A percentile compares a stretch with the other conserved stretches of the same genome.
Conservation (phyloP, 2,797 vertebrate species). For the Trematomus bernacchii region DNA sequence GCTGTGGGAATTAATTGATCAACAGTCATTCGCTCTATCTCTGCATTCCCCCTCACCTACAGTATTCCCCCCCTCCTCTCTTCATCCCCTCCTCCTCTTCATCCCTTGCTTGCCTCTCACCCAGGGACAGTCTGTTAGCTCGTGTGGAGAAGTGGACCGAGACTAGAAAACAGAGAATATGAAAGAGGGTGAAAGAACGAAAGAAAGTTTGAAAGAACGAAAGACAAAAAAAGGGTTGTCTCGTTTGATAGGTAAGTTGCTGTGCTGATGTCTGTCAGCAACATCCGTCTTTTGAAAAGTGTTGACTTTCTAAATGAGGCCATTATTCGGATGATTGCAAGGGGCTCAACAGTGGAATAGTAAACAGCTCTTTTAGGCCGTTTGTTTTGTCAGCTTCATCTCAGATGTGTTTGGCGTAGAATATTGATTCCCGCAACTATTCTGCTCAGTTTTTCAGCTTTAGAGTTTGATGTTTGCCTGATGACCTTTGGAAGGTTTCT, state of each 20-base stretch:
- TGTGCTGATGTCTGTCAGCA: conserved; percentile 23
- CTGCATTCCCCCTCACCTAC: conserved; percentile 54
- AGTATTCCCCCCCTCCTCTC: conserved; percentile 8
- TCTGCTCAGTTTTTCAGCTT: conserved; percentile 27
- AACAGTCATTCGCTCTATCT: conserved; percentile 28
- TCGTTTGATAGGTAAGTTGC: conserved; percentile 67
- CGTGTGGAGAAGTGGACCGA: conserved; percentile 42
- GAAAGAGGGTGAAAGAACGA: conserved; percentile 67
- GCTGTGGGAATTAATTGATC: conserved; percentile 55
- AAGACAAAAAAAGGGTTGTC: conserved; percentile 62
- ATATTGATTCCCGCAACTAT: conserved; percentile 32
- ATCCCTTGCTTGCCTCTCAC: conserved; percentile 63
- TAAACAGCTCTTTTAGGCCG: conserved; percentile 46
- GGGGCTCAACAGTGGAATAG: conserved; percentile 43
- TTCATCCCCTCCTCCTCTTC: conserved; percentile 60
- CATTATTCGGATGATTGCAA: conserved; percentile 40
- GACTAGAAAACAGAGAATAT: conserved; percentile 46
- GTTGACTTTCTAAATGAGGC: conserved; percentile 35
- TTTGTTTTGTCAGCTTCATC: conserved; percentile 41
- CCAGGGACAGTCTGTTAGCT: conserved; percentile 66
- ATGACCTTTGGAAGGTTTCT: conserved; percentile 51
- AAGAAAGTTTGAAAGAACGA: conserved; percentile 66
- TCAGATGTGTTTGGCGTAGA: conserved; percentile 28
- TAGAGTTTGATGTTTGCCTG: conserved; percentile 3
- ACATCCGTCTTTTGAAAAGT: conserved; percentile 26